A percentile compares a stretch with the other conserved stretches of the same genome.
Conservation (phyloP, 2,888 invertebrate species). For the Pyrochroa serraticornis region DNA sequence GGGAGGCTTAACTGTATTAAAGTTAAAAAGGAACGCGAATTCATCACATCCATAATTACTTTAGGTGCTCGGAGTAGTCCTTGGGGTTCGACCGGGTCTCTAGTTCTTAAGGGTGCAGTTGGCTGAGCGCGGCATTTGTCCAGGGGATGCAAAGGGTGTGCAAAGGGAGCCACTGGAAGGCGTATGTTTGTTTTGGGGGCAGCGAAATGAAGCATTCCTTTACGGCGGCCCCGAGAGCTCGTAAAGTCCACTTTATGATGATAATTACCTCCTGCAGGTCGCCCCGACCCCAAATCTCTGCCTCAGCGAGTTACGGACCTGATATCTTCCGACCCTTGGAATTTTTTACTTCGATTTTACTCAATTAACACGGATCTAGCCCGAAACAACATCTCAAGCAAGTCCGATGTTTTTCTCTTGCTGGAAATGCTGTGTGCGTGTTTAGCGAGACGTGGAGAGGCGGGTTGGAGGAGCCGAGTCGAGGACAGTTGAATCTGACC, state of each 20-base stretch:
- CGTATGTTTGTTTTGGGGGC: slow-evolving; percentile 45
- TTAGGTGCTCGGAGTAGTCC: slow-evolving; percentile 52
- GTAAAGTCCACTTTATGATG: slow-evolving; percentile 61
- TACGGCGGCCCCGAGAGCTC: slow-evolving; percentile 54
- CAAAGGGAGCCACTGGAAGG: slow-evolving; percentile 38
- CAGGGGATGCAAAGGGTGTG: slow-evolving; percentile 30
- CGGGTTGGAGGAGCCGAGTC: slow-evolving; percentile 42
- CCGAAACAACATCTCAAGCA: background rate
- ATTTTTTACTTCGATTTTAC: background rate
- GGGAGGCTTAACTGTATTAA: slow-evolving; percentile 48
- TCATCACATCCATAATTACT: slow-evolving; percentile 56
- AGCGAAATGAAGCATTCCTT: slow-evolving; percentile 56
- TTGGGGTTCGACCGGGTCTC: slow-evolving; percentile 42
- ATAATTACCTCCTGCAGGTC: slow-evolving; percentile 55
- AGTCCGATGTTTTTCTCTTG: background rate
- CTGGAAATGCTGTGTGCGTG: slow-evolving; percentile 10
- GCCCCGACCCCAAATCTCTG: slow-evolving; percentile 23
- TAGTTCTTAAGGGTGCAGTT: slow-evolving; percentile 40
- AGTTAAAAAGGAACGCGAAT: slow-evolving; percentile 52
- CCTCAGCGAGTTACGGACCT: background rate
- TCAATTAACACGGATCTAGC: no score
- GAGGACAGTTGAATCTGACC: slow-evolving; percentile 56
- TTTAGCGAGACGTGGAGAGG: slow-evolving; percentile 21
- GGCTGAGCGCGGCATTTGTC: slow-evolving; percentile 32
- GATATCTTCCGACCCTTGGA: background rate